Conservation (phyloP, 2,888 invertebrate species). For the Pristionchus japonicus region DNA sequence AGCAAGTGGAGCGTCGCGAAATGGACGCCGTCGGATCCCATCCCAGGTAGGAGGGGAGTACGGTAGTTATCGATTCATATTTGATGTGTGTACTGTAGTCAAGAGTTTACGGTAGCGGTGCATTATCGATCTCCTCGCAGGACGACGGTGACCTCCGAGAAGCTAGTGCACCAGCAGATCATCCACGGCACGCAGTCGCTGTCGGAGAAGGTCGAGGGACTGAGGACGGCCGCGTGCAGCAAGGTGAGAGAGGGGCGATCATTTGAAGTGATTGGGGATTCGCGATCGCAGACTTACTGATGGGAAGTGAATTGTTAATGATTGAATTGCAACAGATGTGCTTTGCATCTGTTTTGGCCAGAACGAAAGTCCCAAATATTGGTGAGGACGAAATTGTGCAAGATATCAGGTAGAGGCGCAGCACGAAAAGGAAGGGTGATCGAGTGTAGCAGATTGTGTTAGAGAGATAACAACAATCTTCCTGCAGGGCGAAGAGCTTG, state of each 20-base stretch:
- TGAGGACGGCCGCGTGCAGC: constrained; percentile 84
- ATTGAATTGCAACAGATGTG: no score
- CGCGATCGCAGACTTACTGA: no score
- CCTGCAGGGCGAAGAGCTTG: constrained; percentile 88
- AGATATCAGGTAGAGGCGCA: no score
- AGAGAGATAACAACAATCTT: no score
- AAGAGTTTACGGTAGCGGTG: background rate
- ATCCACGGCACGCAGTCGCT: constrained; percentile 87
- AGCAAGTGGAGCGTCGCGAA: constrained; percentile 72
- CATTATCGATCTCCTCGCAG: background rate
- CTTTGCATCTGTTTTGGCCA: no score
- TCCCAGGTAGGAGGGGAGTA: constrained; percentile 80
- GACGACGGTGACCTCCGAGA: constrained; percentile 59
- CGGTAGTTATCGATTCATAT: constrained; percentile 42
- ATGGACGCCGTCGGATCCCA: constrained; percentile 90
- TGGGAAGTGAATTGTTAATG: no score
- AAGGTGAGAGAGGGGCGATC: background rate
- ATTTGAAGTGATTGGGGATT: background rate
- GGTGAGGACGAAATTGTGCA: no score
- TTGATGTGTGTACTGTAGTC: background rate
- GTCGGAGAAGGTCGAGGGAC: constrained; percentile 87
- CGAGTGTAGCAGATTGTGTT: no score
- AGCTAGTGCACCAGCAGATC: constrained; percentile 83
- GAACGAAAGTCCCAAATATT: no score
- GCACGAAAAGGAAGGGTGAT: background rate